Conservation (phyloP, 2,888 invertebrate species). For the Diaphora mendica region DNA sequence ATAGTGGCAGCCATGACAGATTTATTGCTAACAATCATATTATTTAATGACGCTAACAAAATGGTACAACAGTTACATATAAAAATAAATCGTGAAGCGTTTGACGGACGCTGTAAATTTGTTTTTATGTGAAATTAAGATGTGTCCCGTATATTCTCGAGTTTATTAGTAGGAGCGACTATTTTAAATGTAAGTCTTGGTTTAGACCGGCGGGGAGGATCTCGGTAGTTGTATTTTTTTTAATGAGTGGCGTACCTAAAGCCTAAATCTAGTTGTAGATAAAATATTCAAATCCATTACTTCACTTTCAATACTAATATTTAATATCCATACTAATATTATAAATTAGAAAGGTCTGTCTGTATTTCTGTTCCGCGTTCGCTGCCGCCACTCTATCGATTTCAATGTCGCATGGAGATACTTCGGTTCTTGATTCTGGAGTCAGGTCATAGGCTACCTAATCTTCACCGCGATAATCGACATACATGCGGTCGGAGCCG, state of each 20-base stretch:
- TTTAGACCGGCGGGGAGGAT: slow-evolving; percentile 17
- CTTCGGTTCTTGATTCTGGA: too few relatives aligned
- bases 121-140: slow-evolving; percentile 83
- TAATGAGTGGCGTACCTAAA: not conserved
- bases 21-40: slow-evolving; percentile 77
- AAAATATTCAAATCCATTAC: too few relatives aligned
- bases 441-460: too few relatives aligned
- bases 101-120: slow-evolving; percentile 71
- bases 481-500: too few relatives aligned
- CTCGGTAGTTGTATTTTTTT: not conserved
- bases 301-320: too few relatives aligned
- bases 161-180: slow-evolving; percentile 69
- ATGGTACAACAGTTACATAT: slow-evolving; percentile 62
- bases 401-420: too few relatives aligned
- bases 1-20: slow-evolving; percentile 63
- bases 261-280: not conserved
- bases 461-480: too few relatives aligned
- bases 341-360: too few relatives aligned
- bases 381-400: too few relatives aligned
- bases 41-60: slow-evolving; percentile 77
- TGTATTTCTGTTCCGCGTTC: too few relatives aligned
- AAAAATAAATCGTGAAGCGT: slow-evolving; percentile 71
- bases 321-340: too few relatives aligned
- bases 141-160: slow-evolving; percentile 73
- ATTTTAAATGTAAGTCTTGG: slow-evolving; percentile 50